phyloP scores from a whole-genome alignment of 2,113 vertebrate genomes.

The Platysternon megacephalum region DNA sequence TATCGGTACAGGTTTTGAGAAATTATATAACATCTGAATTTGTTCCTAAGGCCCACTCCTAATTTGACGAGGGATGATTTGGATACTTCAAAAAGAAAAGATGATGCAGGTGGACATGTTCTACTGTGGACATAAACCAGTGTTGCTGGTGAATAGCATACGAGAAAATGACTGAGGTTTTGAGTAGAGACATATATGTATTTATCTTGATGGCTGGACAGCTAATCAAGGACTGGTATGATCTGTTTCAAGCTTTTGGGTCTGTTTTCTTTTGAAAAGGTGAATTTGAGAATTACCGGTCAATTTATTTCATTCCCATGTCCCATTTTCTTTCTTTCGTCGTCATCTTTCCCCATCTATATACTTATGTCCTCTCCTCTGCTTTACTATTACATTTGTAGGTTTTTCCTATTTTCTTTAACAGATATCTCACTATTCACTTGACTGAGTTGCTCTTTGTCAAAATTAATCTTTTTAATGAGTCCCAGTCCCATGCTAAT shows the following conservation, averaged over 20 bases:
- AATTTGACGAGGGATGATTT: not conserved
- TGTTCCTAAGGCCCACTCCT: not conserved
- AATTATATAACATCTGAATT: not conserved
- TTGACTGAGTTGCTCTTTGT: not conserved
- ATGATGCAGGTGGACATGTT: not conserved
- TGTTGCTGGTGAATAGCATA: not conserved
- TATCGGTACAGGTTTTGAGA: not conserved
- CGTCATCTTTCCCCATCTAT: not conserved
- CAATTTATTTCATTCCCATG: not conserved
- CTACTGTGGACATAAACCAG: no score
- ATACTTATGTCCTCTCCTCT: not conserved
- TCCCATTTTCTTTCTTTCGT: not conserved
- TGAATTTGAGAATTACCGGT: not conserved
- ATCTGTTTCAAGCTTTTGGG: not conserved
- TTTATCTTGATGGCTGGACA: not conserved
- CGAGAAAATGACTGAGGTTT: not conserved
- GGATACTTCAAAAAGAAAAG: not conserved
- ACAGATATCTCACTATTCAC: not conserved
- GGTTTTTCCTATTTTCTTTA: not conserved
- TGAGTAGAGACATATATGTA: not conserved
- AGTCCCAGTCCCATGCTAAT: not conserved
- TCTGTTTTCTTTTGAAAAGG: not conserved
- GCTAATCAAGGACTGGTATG: not conserved
- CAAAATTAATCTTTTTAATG: not conserved
- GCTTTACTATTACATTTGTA: no score